phyloP scores from a whole-genome alignment of 2,888 invertebrate genomes.

The Crepidodera aurea region DNA sequence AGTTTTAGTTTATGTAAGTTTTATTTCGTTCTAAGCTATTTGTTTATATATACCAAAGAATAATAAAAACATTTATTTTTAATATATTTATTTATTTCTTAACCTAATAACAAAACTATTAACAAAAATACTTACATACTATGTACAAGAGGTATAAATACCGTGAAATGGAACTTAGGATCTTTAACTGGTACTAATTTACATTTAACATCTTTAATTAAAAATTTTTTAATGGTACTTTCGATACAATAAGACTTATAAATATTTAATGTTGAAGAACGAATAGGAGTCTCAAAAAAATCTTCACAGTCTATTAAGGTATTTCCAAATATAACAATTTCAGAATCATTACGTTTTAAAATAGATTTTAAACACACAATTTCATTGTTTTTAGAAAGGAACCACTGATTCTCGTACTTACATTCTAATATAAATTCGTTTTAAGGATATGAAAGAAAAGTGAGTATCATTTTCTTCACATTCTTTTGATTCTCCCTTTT shows the following conservation, averaged over 20 bases:
- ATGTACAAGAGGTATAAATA: slow-evolving; percentile 10
- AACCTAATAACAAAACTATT: background rate
- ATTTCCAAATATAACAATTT: background rate
- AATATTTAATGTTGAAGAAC: background rate
- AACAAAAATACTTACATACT: too few species aligned
- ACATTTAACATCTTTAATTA: background rate
- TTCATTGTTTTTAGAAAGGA: background rate
- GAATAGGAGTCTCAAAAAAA: background rate
- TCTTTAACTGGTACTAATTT: background rate
- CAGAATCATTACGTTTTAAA: background rate
- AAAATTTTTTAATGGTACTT: background rate
- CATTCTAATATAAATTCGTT: background rate
- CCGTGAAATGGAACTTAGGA: background rate
- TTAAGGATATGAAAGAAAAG: background rate
- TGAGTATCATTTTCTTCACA: background rate
- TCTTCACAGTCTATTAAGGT: background rate
- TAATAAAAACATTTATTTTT: too few species aligned
- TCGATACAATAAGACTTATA: background rate
- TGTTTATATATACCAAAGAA: too few species aligned
- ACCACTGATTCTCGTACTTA: background rate
- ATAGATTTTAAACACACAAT: background rate
- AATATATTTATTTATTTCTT: too few species aligned
- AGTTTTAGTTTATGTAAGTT: too few species aligned
- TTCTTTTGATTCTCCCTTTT: background rate
- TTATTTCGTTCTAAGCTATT: too few species aligned